Percentiles rank a stretch among this genome's conserved stretches.
Evolutionary conservation across 2,888 invertebrate species (phyloP).

Genomic region (Clostera curtula): DNA sequence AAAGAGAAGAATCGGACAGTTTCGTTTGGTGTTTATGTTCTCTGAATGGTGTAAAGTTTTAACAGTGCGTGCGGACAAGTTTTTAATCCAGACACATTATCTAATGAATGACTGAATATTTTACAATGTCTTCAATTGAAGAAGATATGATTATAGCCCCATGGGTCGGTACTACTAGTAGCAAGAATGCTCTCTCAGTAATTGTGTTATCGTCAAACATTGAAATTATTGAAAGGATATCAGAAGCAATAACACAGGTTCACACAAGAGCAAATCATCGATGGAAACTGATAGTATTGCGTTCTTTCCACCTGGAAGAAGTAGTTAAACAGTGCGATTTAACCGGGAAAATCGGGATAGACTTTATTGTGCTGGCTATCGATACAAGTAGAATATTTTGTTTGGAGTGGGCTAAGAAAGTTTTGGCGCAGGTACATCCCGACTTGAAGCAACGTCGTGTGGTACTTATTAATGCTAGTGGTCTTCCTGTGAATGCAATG

Average conservation of each 20-base stretch:
- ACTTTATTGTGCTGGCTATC: constrained; percentile 55
- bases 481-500: constrained; percentile 52
- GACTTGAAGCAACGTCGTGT: constrained; percentile 54
- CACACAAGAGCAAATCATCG: constrained; percentile 43
- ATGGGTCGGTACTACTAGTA: constrained; percentile 56
- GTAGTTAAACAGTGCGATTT: constrained; percentile 41
- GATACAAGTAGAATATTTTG: constrained; percentile 57
- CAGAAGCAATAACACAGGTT: constrained; percentile 45
- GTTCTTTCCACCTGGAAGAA: constrained; percentile 46
- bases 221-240: constrained; percentile 51
- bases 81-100: neutral
- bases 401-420: constrained; percentile 53
- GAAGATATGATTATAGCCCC: constrained; percentile 45
- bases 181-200: constrained; percentile 47
- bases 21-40: too few relatives aligned
- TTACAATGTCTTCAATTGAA: constrained; percentile 41
- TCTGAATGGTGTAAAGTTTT: too few relatives aligned
- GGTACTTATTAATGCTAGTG: constrained; percentile 56
- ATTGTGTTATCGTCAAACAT: constrained; percentile 52
- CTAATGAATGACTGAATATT: neutral
- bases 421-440: constrained; percentile 52
- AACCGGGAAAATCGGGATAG: constrained; percentile 53
- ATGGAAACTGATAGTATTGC: constrained; percentile 54
- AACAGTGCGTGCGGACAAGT: too few relatives aligned
- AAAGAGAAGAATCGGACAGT: too few relatives aligned